Base-by-base conservation (phyloP, 2,797 vertebrate genomes). In the Poliocrania exsul region DNA sequence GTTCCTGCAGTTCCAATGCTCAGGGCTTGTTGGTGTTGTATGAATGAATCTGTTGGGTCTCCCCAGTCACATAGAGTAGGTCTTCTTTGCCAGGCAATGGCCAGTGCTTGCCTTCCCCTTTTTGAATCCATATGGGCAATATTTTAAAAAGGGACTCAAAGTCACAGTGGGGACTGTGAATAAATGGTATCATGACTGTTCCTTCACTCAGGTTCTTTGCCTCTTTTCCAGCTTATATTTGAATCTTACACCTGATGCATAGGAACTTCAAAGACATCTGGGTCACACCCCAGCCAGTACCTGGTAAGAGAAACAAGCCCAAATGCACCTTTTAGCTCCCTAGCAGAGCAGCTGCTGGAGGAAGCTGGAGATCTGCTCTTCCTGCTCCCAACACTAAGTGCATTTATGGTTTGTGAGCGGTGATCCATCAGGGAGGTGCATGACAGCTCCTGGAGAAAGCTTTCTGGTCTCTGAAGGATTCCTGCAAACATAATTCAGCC, bases 391-490 rank as follows among this genome's bases (percentile, higher is more conserved):
- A 1, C 77, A 56, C 57, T 89, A 92, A 95, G 47, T 93, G 79
- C 88, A 75, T 81, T 94, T 91, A 87, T 92, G 92, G 89, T 81
- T 70, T 91, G 85, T 73, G 93, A 94, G 87, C 54, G 2, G 90
- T 89, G 84, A 96, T 95, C 95, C 90, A 96, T 95, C 88, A 89
- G 69, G 80, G 78, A 93, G 74, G 46, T 51, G 79, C 79, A 58
- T 91, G 91, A 95, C 91, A 94, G 92, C 88, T 95, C 54, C 88
- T 62, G 78, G 69, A 83, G 86, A 72, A 95, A 94, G 85, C 92
- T 88, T 90, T 86, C 81, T 88, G 81, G 91, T 93, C 90, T 91
- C 90, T 81, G 78, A 91, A 94, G 92, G 73, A 95, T 94, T 95
- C 71, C 84, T 60, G 10, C 56, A 73, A 96, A 73, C 60, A 86